Conservation (phyloP, 2,113 vertebrate species). For the Ellobius talpinus region DNA sequence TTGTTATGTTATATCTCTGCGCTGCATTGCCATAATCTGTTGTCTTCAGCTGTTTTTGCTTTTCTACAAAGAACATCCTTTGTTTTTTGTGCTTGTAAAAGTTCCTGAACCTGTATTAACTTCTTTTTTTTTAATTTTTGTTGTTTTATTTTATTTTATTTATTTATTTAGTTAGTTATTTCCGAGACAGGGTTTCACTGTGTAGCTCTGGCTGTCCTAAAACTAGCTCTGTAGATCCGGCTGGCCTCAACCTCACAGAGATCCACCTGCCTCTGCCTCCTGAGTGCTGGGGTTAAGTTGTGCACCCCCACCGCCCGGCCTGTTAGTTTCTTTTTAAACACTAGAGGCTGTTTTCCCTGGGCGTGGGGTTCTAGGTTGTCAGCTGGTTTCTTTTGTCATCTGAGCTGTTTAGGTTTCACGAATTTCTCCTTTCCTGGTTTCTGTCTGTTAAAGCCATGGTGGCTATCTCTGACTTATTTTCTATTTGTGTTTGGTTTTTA, state of each 20-base stretch:
- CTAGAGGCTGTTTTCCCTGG: neutral
- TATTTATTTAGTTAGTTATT: accelerated
- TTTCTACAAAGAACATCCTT: neutral
- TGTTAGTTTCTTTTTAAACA: too few species aligned
- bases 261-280: too few species aligned
- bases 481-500: constrained; percentile 14
- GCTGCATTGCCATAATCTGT: neutral
- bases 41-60: neutral
- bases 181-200: too few species aligned
- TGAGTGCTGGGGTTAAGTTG: too few species aligned
- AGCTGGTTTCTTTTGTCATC: neutral
- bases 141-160: too few species aligned
- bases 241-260: too few species aligned
- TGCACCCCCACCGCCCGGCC: too few species aligned
- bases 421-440: constrained; percentile 23
- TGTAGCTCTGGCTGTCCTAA: too few species aligned
- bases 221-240: too few species aligned
- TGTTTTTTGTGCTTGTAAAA: constrained; percentile 20
- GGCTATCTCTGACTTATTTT: neutral
- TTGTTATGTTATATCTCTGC: neutral
- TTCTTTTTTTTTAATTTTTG: neutral
- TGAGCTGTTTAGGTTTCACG: neutral
- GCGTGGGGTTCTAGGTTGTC: neutral
- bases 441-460: neutral
- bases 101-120: constrained; percentile 4